A percentile compares a stretch with the other conserved stretches of the same genome.
Conservation (phyloP, 1,140 invertebrate species). For the Hyposmocoma kahamanoa region DNA sequence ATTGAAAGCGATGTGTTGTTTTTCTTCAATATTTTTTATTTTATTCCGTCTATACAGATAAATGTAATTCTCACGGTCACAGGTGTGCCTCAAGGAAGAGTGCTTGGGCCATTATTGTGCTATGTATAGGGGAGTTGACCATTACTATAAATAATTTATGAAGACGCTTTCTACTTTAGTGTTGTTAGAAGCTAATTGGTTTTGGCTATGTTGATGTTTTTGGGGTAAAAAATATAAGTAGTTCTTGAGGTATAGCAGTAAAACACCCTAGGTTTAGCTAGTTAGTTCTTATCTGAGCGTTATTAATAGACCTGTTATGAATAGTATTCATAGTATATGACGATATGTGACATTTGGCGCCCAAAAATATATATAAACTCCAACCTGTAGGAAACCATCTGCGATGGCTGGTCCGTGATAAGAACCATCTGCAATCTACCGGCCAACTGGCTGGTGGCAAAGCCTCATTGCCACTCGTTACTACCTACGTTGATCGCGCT, state of each 20-base stretch:
- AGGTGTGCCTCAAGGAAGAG: constrained; percentile 43
- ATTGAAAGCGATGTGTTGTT: no score
- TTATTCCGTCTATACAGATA: no score
- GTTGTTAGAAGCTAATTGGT: background rate
- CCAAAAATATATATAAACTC: background rate
- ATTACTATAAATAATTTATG: constrained; percentile 39
- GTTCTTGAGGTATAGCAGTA: no score
- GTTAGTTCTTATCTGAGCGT: no score
- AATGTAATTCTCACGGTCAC: constrained; percentile 38
- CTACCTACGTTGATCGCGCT: constrained; percentile 90
- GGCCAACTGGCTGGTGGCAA: constrained; percentile 91
- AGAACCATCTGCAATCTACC: constrained; percentile 93
- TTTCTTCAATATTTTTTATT: no score
- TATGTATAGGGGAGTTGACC: constrained; percentile 25
- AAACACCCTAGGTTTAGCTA: no score
- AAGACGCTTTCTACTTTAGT: background rate
- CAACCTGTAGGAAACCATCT: constrained; percentile 82
- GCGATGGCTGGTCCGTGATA: constrained; percentile 84
- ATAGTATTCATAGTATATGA: no score
- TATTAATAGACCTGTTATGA: no score
- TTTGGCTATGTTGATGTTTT: no score
- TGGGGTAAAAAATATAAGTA: background rate
- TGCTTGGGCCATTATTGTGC: constrained; percentile 26
- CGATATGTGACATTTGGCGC: background rate
- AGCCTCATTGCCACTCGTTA: constrained; percentile 81